Conservation (phyloP, 2,113 vertebrate genomes). For the Leptobrachium ailaonicum region DNA sequence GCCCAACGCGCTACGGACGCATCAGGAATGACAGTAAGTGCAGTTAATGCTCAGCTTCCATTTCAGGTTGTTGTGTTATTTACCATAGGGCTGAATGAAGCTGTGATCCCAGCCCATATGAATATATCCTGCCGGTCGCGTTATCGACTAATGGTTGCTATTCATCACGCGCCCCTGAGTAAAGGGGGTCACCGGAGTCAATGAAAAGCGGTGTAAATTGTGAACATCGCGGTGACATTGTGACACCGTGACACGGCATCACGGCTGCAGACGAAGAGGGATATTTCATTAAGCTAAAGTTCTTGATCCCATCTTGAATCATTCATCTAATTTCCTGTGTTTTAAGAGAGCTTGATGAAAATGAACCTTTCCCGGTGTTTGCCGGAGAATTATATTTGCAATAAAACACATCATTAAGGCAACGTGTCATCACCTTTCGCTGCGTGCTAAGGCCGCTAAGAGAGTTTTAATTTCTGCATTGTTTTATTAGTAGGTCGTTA, state of each 20-base stretch:
- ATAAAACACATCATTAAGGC: constrained; percentile 14
- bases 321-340: constrained; percentile 10
- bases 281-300: constrained; percentile 36
- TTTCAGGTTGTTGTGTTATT: neutral
- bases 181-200: constrained; percentile 36
- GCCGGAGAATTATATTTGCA: neutral
- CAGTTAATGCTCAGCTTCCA: neutral
- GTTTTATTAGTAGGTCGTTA: too few relatives aligned
- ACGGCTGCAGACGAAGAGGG: constrained; percentile 1
- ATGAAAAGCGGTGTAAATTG: constrained; percentile 1
- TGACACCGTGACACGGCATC: neutral
- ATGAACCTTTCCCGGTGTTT: neutral
- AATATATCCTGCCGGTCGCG: neutral
- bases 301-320: constrained; percentile 1
- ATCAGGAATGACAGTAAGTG: constrained; percentile 27
- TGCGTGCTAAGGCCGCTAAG: neutral
- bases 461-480: constrained; percentile 6
- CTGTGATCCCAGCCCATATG: neutral
- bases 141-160: constrained; percentile 37
- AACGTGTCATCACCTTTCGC: constrained; percentile 15
- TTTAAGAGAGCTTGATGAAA: neutral
- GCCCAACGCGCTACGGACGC: neutral
- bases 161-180: constrained; percentile 7
- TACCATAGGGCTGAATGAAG: neutral
- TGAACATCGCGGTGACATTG: constrained; percentile 4